A percentile compares a stretch with the other conserved stretches of the same genome.
phyloP scores from a whole-genome alignment of 1,140 invertebrate species.

The Coptotermes formosanus region DNA sequence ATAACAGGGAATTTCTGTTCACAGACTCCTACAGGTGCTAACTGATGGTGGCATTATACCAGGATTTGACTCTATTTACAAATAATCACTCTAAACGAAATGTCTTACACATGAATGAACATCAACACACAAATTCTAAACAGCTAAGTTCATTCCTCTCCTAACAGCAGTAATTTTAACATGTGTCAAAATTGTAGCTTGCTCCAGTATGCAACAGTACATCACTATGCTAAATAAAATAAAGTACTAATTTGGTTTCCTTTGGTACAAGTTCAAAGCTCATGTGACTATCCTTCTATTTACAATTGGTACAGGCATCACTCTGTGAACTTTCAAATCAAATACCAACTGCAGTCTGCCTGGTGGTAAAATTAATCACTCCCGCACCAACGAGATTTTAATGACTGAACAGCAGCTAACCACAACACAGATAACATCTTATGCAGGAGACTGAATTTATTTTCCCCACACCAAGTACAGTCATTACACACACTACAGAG shows the following conservation, averaged over 20 bases:
- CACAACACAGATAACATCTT: background rate
- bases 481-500: background rate
- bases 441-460: background rate
- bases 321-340: background rate
- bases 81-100: no score
- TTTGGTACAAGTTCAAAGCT: slow-evolving; percentile 15
- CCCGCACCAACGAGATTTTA: background rate
- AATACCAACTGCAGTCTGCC: background rate
- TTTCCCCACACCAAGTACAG: background rate
- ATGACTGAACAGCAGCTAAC: background rate
- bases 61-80: no score
- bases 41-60: no score
- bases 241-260: background rate
- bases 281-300: slow-evolving; percentile 3
- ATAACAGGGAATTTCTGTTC: no score
- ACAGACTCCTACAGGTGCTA: no score
- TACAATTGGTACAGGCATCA: background rate
- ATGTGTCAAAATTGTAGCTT: no score
- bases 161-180: no score
- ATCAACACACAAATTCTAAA: no score
- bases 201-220: background rate
- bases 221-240: background rate
- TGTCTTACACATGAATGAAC: no score
- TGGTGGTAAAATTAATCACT: background rate
- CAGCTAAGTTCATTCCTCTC: no score